Evolutionary conservation across 2,888 invertebrate genomes (phyloP).

Genomic region (Myathropa florea): DNA sequence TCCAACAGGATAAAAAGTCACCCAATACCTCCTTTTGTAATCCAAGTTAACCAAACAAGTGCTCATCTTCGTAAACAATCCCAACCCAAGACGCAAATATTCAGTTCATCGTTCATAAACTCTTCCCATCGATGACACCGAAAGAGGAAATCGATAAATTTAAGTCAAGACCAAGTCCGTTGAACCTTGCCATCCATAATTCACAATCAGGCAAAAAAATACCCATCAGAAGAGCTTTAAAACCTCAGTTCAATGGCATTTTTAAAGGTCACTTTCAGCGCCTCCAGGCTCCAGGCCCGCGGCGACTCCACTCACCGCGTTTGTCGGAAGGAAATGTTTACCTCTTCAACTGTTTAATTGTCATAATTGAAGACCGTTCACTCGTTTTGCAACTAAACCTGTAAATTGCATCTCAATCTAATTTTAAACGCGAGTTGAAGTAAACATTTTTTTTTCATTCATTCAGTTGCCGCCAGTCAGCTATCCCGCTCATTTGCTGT

Average conservation of each 20-base stretch:
- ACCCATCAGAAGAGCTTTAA: not conserved
- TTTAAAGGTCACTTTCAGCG: conserved; percentile 10
- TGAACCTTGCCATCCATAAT: not conserved
- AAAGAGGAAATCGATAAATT: not conserved
- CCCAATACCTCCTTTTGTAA: not conserved
- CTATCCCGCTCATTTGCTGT: not conserved
- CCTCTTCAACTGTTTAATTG: conserved; percentile 39
- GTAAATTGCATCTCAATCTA: conserved; percentile 32
- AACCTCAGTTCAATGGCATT: not conserved
- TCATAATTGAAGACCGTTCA: conserved; percentile 31
- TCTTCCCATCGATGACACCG: not conserved
- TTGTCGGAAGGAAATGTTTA: conserved; percentile 41
- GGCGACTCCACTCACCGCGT: not conserved
- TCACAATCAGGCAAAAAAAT: not conserved
- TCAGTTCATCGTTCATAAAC: not conserved
- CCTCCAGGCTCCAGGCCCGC: not conserved
- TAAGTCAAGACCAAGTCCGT: not conserved
- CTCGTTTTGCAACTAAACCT: conserved; percentile 17
- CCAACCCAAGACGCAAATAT: no score
- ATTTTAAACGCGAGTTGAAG: conserved; percentile 24
- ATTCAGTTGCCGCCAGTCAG: not conserved
- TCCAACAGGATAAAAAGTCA: no score
- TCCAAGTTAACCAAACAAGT: not conserved
- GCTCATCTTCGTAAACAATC: not conserved
- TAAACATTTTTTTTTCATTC: not conserved